These are phyloP conservation scores for Netelia fuscicornis DNA, from an alignment of 2,888 invertebrate genomes.

Conservation along the genomic window DNA sequence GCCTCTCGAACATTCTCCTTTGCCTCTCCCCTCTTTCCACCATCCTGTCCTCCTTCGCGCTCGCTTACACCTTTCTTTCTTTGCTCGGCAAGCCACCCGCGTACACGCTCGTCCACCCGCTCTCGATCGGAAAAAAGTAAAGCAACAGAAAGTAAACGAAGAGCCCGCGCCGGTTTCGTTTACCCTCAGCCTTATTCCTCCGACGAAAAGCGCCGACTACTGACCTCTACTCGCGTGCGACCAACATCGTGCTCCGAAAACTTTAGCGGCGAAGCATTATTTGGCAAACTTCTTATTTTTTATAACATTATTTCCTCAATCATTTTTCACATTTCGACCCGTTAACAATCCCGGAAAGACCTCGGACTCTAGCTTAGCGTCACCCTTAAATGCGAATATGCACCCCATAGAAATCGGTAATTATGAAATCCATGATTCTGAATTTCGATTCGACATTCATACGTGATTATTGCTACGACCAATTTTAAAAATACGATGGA, in stretches of 20 bases:
- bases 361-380: no score
- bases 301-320: no score
- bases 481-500: neutral
- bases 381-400: no score
- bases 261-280: neutral
- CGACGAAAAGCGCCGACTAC: neutral
- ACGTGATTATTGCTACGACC: neutral
- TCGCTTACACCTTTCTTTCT: constrained; percentile 42
- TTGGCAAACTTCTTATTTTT: no score
- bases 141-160: constrained; percentile 20
- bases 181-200: neutral
- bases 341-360: no score
- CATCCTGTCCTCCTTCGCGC: constrained; percentile 52
- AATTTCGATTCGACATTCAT: no score
- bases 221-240: neutral
- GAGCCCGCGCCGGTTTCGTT: constrained; percentile 24
- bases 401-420: no score
- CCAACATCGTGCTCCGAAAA: neutral
- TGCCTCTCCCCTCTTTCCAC: constrained; percentile 58
- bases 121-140: constrained; percentile 41
- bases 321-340: no score
- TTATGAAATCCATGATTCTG: no score
- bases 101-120: constrained; percentile 22
- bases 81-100: constrained; percentile 32
- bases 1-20: constrained; percentile 68